Base-by-base conservation (phyloP, 2,888 invertebrate species). In the Sclerodermus sp. region DNA sequence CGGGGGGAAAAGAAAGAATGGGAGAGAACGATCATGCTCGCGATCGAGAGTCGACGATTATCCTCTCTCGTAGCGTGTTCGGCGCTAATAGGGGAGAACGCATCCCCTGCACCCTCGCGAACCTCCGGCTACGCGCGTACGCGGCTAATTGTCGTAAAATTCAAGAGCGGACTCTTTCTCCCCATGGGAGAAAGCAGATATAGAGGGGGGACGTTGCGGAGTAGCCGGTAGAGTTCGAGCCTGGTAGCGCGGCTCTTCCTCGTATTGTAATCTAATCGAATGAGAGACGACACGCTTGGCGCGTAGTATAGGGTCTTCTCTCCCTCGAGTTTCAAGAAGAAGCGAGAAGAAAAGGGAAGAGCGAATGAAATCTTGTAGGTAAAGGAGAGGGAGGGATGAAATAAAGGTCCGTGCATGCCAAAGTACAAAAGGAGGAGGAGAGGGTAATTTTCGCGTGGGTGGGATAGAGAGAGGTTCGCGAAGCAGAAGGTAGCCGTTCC, bases 221-320 rank as follows among this genome's bases (percentile, higher is more conserved):
- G 17, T 9, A 38, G 15, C 5, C 5, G 17, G 16, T 40, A 51
- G 23, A 8, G 23, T n/a, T n/a, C 4, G 23, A 23, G 23, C 23
- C 4, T 23, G 23, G n/a, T 23, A 5, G 47, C 39, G 34, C 43
- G 44, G 45, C n/a, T n/a, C n/a, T n/a, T 62, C 48, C 57, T 57
- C 60, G 63, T 63, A 61, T 64, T 63, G 65, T 66, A 68, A 65
- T 66, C 67, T 66, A 70, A 71, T 69, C 68, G 67, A 66, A 66
- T 55, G 58, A 55, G 64, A 66, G 51, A 56, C n/a, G n/a, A n/a
- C n/a, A 52, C 56, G 46, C 49, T 43, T 23, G n/a, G n/a, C n/a
- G n/a, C n/a, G n/a, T 23, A 3, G 23, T 8, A 8, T 5, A 23
- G 23, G 23, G 23, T 23, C 8, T 23, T 8, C 23, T 23, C n/a